Percentiles rank a stretch among this genome's conserved stretches.
phyloP scores from a whole-genome alignment of 2,113 vertebrate genomes.

The Paradoxurus hermaphroditus region DNA sequence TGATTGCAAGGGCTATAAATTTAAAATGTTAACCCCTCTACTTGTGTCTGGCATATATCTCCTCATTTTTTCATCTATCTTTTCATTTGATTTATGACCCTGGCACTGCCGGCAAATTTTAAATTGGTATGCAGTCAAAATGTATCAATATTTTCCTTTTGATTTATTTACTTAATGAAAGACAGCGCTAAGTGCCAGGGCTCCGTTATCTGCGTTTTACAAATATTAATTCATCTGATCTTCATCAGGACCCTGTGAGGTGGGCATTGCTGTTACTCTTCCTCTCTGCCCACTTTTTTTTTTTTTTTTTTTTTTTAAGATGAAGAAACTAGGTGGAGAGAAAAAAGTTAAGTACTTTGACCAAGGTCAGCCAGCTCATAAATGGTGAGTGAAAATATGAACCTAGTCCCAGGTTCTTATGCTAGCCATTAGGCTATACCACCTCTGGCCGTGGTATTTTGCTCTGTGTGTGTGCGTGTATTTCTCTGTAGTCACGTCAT shows the following conservation, averaged over 20 bases:
- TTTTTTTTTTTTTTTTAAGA: constrained; percentile 30
- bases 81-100: not conserved
- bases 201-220: not conserved
- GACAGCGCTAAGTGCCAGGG: not conserved
- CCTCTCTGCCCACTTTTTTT: not conserved
- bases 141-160: not conserved
- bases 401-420: not conserved
- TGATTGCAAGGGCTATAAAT: not conserved
- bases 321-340: not conserved
- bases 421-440: fast-evolving
- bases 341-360: constrained; percentile 30
- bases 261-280: not conserved
- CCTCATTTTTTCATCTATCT: not conserved
- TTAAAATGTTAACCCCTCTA: not conserved
- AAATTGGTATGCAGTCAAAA: not conserved
- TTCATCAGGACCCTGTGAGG: not conserved
- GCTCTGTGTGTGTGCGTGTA: not conserved
- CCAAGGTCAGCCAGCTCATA: not conserved
- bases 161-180: constrained; percentile 33
- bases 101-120: not conserved
- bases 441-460: not conserved
- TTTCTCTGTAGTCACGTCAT: not conserved
- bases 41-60: not conserved
- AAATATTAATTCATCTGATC: not conserved
- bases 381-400: not conserved